A percentile compares a stretch with the other conserved stretches of the same genome.
Evolutionary conservation across 2,888 invertebrate species (phyloP).

Genomic region (Limnephilus auricula): DNA sequence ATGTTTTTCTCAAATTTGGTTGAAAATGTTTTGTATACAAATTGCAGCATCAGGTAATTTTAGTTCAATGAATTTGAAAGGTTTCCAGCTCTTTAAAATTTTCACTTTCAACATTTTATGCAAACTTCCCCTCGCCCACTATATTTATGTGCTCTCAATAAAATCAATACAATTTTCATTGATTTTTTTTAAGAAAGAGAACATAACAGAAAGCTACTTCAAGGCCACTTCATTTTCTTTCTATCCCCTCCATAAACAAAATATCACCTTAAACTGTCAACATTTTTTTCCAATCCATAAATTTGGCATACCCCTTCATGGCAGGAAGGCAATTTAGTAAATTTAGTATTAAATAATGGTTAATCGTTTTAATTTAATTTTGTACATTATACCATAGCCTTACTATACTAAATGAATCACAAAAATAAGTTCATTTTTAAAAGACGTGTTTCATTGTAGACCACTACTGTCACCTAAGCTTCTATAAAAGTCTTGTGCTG

Average conservation of each 20-base stretch:
- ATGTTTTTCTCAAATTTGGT: neutral
- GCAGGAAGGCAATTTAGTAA: constrained; percentile 82
- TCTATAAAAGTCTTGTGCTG: constrained; percentile 55
- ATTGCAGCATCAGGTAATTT: neutral
- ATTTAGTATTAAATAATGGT: constrained; percentile 72
- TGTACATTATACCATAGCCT: constrained; percentile 75
- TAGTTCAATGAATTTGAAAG: neutral
- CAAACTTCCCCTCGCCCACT: constrained; percentile 1
- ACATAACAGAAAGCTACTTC: constrained; percentile 66
- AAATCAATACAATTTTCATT: constrained; percentile 18
- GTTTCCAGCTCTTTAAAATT: neutral
- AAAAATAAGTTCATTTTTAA: constrained; percentile 63
- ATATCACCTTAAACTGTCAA: constrained; percentile 70
- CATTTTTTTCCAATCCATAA: constrained; percentile 70
- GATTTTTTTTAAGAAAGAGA: constrained; percentile 45
- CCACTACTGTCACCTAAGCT: constrained; percentile 57
- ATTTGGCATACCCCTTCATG: constrained; percentile 80
- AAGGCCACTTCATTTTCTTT: constrained; percentile 68
- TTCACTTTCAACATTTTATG: neutral
- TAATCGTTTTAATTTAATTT: constrained; percentile 73
- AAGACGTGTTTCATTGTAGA: constrained; percentile 56
- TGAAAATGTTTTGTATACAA: neutral
- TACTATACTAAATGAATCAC: constrained; percentile 74
- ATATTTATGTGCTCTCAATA: constrained; percentile 18
- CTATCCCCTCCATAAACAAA: constrained; percentile 69